Evolutionary conservation across 2,797 vertebrate species (phyloP).

Genomic region (Pteronotus mesoamericanus): DNA sequence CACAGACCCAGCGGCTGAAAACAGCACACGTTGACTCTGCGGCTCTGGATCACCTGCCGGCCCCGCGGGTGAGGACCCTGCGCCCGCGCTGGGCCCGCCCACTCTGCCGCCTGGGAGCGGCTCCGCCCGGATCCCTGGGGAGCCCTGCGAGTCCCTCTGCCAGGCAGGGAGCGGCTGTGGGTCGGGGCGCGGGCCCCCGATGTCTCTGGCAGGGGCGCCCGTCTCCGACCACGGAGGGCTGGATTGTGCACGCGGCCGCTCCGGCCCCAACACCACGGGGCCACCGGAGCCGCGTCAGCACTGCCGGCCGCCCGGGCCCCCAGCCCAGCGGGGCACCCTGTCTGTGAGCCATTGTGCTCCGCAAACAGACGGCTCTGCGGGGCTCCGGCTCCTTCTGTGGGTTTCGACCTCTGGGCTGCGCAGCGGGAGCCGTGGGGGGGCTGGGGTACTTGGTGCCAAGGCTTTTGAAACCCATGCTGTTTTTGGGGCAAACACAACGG

Average conservation of each 20-base stretch:
- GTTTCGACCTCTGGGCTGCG: constrained; percentile 64
- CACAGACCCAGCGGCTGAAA: not conserved
- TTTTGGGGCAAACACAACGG: constrained; percentile 51
- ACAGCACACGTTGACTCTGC: not conserved
- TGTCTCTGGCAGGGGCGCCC: not conserved
- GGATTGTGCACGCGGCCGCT: constrained; percentile 38
- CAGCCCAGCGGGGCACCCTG: constrained; percentile 2
- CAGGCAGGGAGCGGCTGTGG: not conserved
- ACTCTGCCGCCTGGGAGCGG: not conserved
- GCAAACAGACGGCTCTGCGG: constrained; percentile 64
- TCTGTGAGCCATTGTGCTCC: constrained; percentile 48
- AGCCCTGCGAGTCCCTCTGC: not conserved
- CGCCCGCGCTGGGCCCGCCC: not conserved
- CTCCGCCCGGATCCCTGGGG: not conserved
- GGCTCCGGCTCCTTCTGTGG: constrained; percentile 45
- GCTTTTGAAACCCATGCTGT: constrained; percentile 52
- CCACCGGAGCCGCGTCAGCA: constrained; percentile 36
- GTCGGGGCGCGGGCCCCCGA: not conserved
- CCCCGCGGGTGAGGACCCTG: not conserved
- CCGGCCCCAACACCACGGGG: constrained; percentile 34
- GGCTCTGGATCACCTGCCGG: not conserved
- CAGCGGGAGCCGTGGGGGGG: constrained; percentile 55
- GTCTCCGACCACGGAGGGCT: constrained; percentile 7
- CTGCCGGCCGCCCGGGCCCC: constrained; percentile 52
- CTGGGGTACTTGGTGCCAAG: constrained; percentile 43